A percentile compares a stretch with the other conserved stretches of the same genome.
Conservation (phyloP, 2,888 invertebrate species). For the Acanthacorydalis orientalis region DNA sequence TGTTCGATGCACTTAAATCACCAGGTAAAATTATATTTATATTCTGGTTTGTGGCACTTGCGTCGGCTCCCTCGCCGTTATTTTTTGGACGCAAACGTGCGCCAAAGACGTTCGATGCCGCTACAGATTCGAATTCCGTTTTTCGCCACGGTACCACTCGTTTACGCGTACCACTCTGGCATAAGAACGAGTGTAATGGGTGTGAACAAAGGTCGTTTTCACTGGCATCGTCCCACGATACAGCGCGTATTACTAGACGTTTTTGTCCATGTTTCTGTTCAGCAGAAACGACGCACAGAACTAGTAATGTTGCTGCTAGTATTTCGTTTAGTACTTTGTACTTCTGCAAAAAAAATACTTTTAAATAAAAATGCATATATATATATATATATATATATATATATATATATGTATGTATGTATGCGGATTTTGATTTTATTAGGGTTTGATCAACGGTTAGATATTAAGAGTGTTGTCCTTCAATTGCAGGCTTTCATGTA, state of each 20-base stretch:
- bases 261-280: neutral
- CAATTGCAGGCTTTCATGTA: no score
- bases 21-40: neutral
- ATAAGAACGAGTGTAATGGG: conserved; percentile 8
- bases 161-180: neutral
- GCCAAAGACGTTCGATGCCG: neutral
- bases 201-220: conserved; percentile 7
- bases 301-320: no score
- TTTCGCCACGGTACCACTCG: conserved; percentile 5
- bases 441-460: no score
- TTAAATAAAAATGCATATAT: no score
- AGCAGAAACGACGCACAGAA: no score
- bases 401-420: no score
- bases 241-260: neutral
- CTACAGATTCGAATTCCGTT: conserved; percentile 5
- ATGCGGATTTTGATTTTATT: no score
- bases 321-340: no score
- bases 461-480: no score
- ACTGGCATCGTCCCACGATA: conserved; percentile 2
- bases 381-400: no score
- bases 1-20: neutral
- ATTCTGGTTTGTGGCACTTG: neutral
- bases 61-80: neutral
- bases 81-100: neutral
- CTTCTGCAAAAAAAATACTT: no score